Evolutionary conservation across 1,140 invertebrate genomes (phyloP).

Genomic region (Rhagoletis zephyria): DNA sequence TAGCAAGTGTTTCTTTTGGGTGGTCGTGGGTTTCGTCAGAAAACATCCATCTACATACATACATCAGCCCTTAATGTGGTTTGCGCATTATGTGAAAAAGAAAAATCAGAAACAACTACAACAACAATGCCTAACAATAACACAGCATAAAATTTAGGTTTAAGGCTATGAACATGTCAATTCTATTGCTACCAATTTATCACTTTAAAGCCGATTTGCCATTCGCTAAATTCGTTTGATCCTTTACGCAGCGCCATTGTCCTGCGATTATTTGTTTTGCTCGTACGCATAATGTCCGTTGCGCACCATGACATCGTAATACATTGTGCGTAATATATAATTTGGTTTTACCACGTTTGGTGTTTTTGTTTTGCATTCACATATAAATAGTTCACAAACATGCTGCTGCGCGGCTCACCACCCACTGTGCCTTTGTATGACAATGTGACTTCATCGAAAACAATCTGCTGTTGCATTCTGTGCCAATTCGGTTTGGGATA

Average conservation of each 20-base stretch:
- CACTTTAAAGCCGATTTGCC: constrained; percentile 10
- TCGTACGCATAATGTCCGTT: background rate
- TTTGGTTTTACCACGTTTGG: constrained; percentile 44
- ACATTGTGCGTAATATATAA: constrained; percentile 19
- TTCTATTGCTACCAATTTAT: constrained; percentile 20
- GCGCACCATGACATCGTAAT: background rate
- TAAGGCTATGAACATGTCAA: background rate
- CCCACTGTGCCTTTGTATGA: constrained; percentile 7
- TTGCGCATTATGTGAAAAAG: background rate
- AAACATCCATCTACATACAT: too few relatives aligned
- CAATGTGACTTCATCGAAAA: constrained; percentile 31
- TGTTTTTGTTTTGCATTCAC: background rate
- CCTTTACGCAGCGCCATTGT: constrained; percentile 35
- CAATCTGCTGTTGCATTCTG: background rate
- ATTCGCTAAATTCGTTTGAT: constrained; percentile 42
- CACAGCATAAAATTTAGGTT: constrained; percentile 24
- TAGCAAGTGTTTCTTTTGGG: too few relatives aligned
- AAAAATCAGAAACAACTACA: background rate
- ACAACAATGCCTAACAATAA: background rate
- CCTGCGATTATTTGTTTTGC: constrained; percentile 43
- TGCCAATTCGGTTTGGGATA: background rate
- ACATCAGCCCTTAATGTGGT: background rate
- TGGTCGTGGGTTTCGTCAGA: background rate
- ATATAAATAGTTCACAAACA: background rate
- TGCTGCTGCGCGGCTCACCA: background rate